These are phyloP conservation scores for Eulimnadia texana DNA, from an alignment of 1,140 invertebrate species.

Conservation along the genomic window DNA sequence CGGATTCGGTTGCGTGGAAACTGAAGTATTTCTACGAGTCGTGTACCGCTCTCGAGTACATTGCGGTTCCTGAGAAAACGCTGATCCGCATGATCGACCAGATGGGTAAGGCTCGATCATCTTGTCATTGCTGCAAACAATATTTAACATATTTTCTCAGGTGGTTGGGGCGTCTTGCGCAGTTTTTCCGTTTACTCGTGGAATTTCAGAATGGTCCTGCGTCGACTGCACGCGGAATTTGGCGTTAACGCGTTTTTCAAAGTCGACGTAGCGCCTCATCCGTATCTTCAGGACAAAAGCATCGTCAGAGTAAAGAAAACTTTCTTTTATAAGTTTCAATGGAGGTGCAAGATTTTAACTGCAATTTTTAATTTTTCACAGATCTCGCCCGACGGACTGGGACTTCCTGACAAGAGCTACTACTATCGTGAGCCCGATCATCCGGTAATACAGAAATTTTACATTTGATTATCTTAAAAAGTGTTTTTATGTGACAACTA, in stretches of 20 bases:
- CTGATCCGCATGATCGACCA: conserved; percentile 20
- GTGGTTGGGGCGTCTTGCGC: conserved; percentile 36
- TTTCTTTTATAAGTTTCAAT: background rate
- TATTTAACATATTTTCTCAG: no score
- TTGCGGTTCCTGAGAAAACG: conserved; percentile 18
- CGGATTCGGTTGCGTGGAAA: conserved; percentile 16
- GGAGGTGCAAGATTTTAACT: no score
- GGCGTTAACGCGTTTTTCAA: conserved; percentile 35
- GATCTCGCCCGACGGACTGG: conserved; percentile 35
- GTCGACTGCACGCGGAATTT: conserved; percentile 31
- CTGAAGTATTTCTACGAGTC: conserved; percentile 21
- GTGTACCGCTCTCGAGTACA: conserved; percentile 19
- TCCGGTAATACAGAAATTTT: conserved; percentile 24
- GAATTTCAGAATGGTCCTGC: conserved; percentile 29
- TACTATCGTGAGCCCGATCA: conserved; percentile 33
- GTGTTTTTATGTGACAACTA: no score
- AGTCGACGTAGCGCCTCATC: conserved; percentile 35
- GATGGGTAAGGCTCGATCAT: conserved; percentile 20
- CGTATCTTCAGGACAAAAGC: conserved; percentile 27
- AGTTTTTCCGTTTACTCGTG: conserved; percentile 31
- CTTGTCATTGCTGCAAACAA: no score
- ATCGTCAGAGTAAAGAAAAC: conserved; percentile 32
- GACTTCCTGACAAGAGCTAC: conserved; percentile 36
- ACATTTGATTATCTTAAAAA: no score
- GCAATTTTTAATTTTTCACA: conserved; percentile 21